These are phyloP conservation scores for Clitarchus hookeri DNA, from an alignment of 2,888 invertebrate genomes.

Conservation along the genomic window DNA sequence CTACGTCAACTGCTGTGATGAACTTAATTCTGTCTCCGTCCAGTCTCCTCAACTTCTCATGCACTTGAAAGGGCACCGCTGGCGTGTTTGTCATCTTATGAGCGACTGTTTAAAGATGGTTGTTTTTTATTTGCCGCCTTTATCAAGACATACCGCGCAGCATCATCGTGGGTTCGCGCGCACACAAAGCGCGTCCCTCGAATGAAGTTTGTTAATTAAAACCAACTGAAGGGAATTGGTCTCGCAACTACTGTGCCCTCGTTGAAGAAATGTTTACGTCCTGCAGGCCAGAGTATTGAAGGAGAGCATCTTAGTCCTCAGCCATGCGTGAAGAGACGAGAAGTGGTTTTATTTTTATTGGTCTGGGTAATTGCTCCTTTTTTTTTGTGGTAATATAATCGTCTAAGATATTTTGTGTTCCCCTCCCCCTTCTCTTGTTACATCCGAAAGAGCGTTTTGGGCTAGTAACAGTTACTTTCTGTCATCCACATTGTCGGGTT, in stretches of 20 bases:
- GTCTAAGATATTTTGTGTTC: no score
- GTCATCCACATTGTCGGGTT: no score
- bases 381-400: no score
- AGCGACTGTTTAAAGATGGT: background rate
- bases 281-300: background rate
- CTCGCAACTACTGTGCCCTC: background rate
- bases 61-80: background rate
- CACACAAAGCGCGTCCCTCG: background rate
- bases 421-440: no score
- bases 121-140: background rate
- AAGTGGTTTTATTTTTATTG: no score
- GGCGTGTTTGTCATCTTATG: background rate
- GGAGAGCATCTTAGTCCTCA: no score
- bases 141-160: background rate
- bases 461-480: no score
- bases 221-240: background rate
- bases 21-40: background rate
- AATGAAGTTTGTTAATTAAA: constrained; percentile 7
- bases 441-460: no score
- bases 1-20: background rate
- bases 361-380: no score
- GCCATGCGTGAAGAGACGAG: no score
- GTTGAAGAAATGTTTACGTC: background rate
- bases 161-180: background rate
- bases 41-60: background rate